Evolutionary conservation across 2,888 invertebrate genomes (phyloP).

Genomic region (Drosophila ustulata): DNA sequence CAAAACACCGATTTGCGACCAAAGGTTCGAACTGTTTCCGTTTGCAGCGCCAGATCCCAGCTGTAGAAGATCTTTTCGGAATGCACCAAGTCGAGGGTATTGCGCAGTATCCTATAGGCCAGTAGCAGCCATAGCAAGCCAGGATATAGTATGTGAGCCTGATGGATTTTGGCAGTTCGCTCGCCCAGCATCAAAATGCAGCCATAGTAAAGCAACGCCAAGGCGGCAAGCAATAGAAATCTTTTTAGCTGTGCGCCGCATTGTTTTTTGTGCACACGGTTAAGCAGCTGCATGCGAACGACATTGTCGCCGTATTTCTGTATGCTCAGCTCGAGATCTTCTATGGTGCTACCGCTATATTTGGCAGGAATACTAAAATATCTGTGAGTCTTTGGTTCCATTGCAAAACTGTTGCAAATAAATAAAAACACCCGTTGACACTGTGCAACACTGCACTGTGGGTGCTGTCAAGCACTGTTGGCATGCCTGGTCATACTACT

Average conservation of each 20-base stretch:
- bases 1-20: conserved; percentile 78
- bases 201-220: conserved; percentile 47
- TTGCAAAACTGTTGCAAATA: conserved; percentile 27
- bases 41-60: conserved; percentile 84
- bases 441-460: conserved; percentile 22
- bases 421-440: conserved; percentile 1
- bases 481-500: conserved; percentile 47
- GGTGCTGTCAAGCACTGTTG: conserved; percentile 20
- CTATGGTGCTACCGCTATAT: conserved; percentile 52
- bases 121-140: conserved; percentile 23
- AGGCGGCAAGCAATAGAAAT: conserved; percentile 34
- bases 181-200: conserved; percentile 15
- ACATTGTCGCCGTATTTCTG: conserved; percentile 66
- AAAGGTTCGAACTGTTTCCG: conserved; percentile 79
- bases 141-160: conserved; percentile 53
- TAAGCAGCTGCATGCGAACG: conserved; percentile 71
- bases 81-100: conserved; percentile 71
- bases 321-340: conserved; percentile 68
- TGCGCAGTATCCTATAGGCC: conserved; percentile 53
- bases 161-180: conserved; percentile 9
- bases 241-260: conserved; percentile 49
- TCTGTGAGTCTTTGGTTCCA: conserved; percentile 54
- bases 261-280: conserved; percentile 60
- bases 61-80: conserved; percentile 68
- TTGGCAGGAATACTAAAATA: conserved; percentile 65